Evolutionary conservation across 2,113 vertebrate genomes (phyloP).

Genomic region (Paramisgurnus dabryanus): DNA sequence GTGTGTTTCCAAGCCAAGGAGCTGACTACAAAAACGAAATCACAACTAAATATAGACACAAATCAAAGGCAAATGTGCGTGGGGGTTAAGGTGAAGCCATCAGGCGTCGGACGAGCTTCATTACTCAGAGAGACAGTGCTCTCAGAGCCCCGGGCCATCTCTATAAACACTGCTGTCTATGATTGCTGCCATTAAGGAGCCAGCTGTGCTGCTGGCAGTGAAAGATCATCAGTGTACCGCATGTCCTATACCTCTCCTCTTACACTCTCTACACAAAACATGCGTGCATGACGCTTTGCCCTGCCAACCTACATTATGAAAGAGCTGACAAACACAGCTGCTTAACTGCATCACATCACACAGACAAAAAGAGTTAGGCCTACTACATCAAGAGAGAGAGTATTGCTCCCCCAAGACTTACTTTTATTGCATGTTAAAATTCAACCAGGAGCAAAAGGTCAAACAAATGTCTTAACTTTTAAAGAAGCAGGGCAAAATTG

Average conservation of each 20-base stretch:
- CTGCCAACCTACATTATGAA: neutral
- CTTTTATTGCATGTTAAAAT: neutral
- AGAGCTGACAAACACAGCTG: neutral
- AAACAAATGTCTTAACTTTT: neutral
- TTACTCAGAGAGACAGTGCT: conserved; percentile 49
- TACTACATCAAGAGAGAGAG: neutral
- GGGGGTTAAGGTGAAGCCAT: conserved; percentile 48
- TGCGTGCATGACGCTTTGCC: conserved; percentile 25
- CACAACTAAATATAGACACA: conserved; percentile 30
- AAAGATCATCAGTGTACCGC: conserved; percentile 55
- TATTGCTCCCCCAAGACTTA: neutral
- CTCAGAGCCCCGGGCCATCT: conserved; percentile 46
- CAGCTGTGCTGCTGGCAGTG: conserved; percentile 63
- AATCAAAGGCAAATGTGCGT: conserved; percentile 58
- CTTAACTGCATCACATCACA: neutral
- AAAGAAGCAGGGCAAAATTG: no score
- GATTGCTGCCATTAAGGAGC: conserved; percentile 62
- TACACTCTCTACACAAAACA: neutral
- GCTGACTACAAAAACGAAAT: conserved; percentile 29
- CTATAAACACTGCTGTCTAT: conserved; percentile 54
- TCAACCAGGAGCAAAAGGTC: conserved; percentile 10
- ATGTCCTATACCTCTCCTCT: conserved; percentile 29
- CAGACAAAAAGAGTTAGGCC: neutral
- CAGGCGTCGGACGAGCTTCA: conserved; percentile 41
- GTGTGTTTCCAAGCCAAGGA: neutral